These are phyloP conservation scores for Laupala kohalensis DNA, from an alignment of 1,140 invertebrate genomes.

Conservation along the genomic window DNA sequence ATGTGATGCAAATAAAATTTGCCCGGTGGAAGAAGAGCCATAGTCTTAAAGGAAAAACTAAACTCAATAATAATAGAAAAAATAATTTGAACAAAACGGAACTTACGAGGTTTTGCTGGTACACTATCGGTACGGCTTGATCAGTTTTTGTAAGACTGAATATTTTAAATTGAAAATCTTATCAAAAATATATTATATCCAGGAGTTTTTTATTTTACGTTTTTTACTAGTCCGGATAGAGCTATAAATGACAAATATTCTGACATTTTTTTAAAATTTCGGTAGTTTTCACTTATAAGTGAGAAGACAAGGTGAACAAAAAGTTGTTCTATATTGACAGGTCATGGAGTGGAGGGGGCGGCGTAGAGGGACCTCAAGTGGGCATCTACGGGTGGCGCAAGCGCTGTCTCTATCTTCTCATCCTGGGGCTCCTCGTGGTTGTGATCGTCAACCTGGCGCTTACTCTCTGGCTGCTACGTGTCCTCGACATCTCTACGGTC, in stretches of 20 bases:
- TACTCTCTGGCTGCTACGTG: not conserved
- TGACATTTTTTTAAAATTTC: not conserved
- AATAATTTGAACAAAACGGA: too few relatives aligned
- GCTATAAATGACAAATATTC: too few relatives aligned
- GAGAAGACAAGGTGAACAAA: not conserved
- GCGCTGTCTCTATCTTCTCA: constrained; percentile 71
- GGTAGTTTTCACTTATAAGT: not conserved
- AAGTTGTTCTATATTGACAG: not conserved
- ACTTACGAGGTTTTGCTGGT: too few relatives aligned
- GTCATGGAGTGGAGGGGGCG: not conserved
- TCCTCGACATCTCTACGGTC: not conserved
- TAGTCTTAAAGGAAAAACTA: too few relatives aligned
- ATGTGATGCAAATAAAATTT: too few relatives aligned
- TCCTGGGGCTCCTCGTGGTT: constrained; percentile 68
- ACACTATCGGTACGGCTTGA: too few relatives aligned
- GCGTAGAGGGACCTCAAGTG: constrained; percentile 27
- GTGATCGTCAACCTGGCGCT: constrained; percentile 63
- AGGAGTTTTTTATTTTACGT: too few relatives aligned
- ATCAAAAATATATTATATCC: too few relatives aligned
- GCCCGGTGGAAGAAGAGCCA: too few relatives aligned
- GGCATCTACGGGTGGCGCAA: constrained; percentile 93
- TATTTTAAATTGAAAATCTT: not conserved
- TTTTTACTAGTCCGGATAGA: too few relatives aligned
- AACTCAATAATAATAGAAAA: too few relatives aligned
- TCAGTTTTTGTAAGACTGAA: too few relatives aligned